A percentile compares a stretch with the other conserved stretches of the same genome.
Conservation (phyloP, 1,140 invertebrate species). For the Zaprionus kolodkinae region DNA sequence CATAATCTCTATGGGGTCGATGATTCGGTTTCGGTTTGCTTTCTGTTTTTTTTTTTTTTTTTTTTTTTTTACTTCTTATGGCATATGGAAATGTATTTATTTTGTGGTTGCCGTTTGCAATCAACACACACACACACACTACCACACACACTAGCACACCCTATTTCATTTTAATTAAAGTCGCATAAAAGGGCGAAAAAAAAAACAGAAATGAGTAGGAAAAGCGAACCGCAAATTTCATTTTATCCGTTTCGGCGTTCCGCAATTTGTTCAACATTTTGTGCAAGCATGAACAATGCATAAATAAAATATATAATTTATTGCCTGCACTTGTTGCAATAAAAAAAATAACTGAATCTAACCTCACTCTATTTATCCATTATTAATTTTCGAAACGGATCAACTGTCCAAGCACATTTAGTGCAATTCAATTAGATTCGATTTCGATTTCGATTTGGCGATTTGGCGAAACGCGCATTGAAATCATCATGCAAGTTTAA, state of each 20-base stretch:
- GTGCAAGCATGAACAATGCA: slow-evolving; percentile 44
- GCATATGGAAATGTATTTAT: slow-evolving; percentile 67
- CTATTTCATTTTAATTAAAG: slow-evolving; percentile 71
- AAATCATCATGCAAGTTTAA: slow-evolving; percentile 13
- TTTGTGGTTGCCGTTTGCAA: slow-evolving; percentile 56
- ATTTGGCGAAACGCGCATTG: not conserved
- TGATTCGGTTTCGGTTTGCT: not conserved
- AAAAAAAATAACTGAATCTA: slow-evolving; percentile 13
- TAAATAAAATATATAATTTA: slow-evolving; percentile 67
- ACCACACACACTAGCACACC: not conserved
- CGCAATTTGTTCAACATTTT: slow-evolving; percentile 67
- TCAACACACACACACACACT: slow-evolving; percentile 27
- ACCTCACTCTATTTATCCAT: not conserved
- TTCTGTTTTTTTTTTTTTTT: slow-evolving; percentile 10
- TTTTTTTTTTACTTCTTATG: slow-evolving; percentile 28
- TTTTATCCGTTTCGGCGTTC: slow-evolving; percentile 28
- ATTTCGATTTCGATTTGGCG: slow-evolving; percentile 2
- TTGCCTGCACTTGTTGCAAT: slow-evolving; percentile 16
- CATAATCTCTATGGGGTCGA: slow-evolving; percentile 55
- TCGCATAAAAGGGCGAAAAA: slow-evolving; percentile 36
- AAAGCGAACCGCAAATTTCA: slow-evolving; percentile 36
- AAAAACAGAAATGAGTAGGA: not conserved
- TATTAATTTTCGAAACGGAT: not conserved
- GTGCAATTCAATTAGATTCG: slow-evolving; percentile 5
- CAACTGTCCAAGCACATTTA: not conserved